Base-by-base conservation (phyloP, 37 sponge, comb jelly and placozoan species). In the Bolinopsis microptera region DNA sequence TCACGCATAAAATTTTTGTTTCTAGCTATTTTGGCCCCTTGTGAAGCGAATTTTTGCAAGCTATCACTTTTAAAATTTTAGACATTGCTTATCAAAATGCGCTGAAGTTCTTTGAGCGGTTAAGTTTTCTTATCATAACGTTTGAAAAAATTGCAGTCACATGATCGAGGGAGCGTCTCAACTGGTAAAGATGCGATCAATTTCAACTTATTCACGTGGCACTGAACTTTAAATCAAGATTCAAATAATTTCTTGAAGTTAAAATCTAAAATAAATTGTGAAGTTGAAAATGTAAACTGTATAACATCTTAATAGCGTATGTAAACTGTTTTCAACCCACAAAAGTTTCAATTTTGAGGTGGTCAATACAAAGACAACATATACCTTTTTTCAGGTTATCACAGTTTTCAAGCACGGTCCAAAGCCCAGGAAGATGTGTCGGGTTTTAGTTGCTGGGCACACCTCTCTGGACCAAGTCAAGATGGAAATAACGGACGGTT, bases 341-440 rank as follows among this genome's bases (percentile, higher is more conserved):
- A n/a, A n/a, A n/a, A n/a, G n/a, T n/a, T n/a, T n/a, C n/a, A n/a
- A n/a, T n/a, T n/a, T n/a, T n/a, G n/a, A n/a, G n/a, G n/a, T n/a
- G n/a, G n/a, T n/a, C n/a, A n/a, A n/a, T n/a, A n/a, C n/a, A n/a
- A n/a, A n/a, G n/a, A n/a, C n/a, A n/a, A n/a, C n/a, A n/a, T n/a
- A n/a, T n/a, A n/a, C n/a, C n/a, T n/a, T 48, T 40, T 48, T 3
- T 28, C 90, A 86, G 90, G 90, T 86, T 35, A 38, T 86, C 8
- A 86, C 90, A 2, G 90, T 86, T 0, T 86, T 86, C 30, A 86
- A 86, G 61, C 90, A 86, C 31, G 90, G 90, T 38, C 90, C 90
- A 28, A 28, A 34, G 61, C 90, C 90, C 41, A 40, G 90, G 48
- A 39, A 41, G 90, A 86, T 86, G 90, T 86, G 90, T 26, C 40